Evolutionary conservation across 2,888 invertebrate genomes (phyloP), one percentile per base, ranked within the genome.

Genomic region (Mylabris sibirica): DNA sequence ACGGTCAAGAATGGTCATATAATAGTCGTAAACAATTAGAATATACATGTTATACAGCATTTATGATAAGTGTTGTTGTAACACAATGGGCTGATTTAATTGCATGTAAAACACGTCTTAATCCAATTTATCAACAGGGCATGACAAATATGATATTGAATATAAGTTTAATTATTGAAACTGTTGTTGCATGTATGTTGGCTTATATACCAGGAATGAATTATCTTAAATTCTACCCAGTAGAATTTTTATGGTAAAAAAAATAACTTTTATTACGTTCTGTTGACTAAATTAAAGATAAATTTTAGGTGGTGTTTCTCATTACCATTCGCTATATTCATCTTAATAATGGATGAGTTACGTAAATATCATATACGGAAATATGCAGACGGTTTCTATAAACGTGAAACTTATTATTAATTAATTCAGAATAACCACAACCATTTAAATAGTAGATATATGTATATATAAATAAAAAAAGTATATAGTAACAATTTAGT

Each of bases 81-180:
- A 92, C 92, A 59, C 94, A 94, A 84, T 90, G 92, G 87, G 90
- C 93, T 24, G 93, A 94, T 84, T 88, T 92, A 68, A 90, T 94
- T 75, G 91, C 94, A 77, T 93, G 94, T 83, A 94, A 94, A 84
- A 94, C 93, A 0, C 87, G 93, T 72, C 87, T 92, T 74, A 90
- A 93, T 79, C 93, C 93, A 0, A 85, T 94, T 60, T 78, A 91
- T 63, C 90, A 90, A 77, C 93, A 94, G 82, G 93, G 93, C 63
- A 93, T 94, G 93, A 89, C 84, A 30, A 92, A 92, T 76, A 89
- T 89, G 81, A 86, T 90, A 4, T 80, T 92, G 41, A 91, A 91
- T 77, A 76, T 87, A 0, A 90, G 90, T 72, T 87, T 92, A 64
- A 60, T 90, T 0, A 84, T 90, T 66, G 90, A 92, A 82, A 87